Evolutionary conservation across 2,797 vertebrate genomes (phyloP), one percentile per base, ranked within the genome.

Genomic region (Ctenopoma kingsleyae): DNA sequence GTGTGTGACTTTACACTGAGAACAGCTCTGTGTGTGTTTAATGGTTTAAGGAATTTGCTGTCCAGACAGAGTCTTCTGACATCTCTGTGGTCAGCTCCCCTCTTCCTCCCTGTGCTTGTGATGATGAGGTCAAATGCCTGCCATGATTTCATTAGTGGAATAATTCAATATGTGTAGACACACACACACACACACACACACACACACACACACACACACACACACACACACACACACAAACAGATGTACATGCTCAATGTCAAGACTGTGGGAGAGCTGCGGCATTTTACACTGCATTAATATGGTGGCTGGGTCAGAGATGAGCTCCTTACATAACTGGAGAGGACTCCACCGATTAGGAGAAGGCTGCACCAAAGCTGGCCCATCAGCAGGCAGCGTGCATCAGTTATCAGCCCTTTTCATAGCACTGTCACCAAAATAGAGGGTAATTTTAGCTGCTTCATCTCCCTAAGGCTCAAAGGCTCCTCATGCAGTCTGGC

Each of bases 121-220:
- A 90, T 78, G 87, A 90, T 53, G 78, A 84, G 87, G 87, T 91
- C 84, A 88, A 87, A 93, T 88, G 78, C 87, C 84, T 89, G 76
- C 77, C 84, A 76, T 88, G 83, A 91, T 93, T 93, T 91, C 85
- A 91, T 93, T 92, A 89, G 85, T 56, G 67, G 83, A 56, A 84
- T 86, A 77, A 91, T 87, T 87, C 74, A 76, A n/a, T n/a, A n/a
- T n/a, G n/a, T n/a, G n/a, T n/a, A n/a, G n/a, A 81, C 64, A 71
- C 40, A 68, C 32, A 56, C 25, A 51, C 56, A 40, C 60, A 64
- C 41, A 71, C 30, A 44, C 19, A 58, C n/a, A 81, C 64, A 71
- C 40, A 68, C 32, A 56, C 25, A 51, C 56, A 40, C 60, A 64
- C 41, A 71, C 30, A 44, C 19, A 58, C n/a, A n/a, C n/a, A n/a